These are phyloP conservation scores for Germaria angustata DNA, from an alignment of 2,888 invertebrate species.

Conservation along the genomic window DNA sequence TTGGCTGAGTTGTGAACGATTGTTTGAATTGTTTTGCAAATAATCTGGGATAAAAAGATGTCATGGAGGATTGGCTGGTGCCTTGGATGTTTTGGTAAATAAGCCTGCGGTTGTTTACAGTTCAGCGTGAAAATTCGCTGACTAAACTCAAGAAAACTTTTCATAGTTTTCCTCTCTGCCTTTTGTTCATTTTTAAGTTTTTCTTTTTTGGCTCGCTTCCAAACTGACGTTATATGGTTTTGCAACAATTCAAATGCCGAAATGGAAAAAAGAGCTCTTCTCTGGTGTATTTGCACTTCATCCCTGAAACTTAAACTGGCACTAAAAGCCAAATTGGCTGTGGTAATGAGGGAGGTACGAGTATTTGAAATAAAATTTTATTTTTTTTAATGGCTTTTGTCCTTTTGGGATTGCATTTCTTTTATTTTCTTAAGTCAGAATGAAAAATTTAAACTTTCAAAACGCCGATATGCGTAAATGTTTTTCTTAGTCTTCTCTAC, in stretches of 20 bases:
- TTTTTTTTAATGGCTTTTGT: background rate
- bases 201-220: constrained; percentile 34
- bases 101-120: constrained; percentile 61
- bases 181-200: background rate
- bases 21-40: constrained; percentile 23
- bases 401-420: constrained; percentile 15
- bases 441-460: too few relatives aligned
- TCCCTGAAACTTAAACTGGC: constrained; percentile 26
- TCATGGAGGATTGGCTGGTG: constrained; percentile 1
- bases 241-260: constrained; percentile 36
- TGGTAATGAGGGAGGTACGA: background rate
- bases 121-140: constrained; percentile 45
- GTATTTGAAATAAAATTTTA: constrained; percentile 27
- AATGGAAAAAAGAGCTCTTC: constrained; percentile 22
- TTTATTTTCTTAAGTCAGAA: background rate
- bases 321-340: constrained; percentile 47
- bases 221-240: constrained; percentile 16
- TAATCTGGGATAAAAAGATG: constrained; percentile 10
- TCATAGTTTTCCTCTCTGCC: background rate
- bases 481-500: too few relatives aligned
- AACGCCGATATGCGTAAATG: too few relatives aligned
- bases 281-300: constrained; percentile 13
- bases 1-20: constrained; percentile 23
- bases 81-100: constrained; percentile 37
- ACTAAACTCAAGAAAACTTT: constrained; percentile 37